phyloP scores from a whole-genome alignment of 1,140 invertebrate genomes.

The Rhopalosiphum maidis region DNA sequence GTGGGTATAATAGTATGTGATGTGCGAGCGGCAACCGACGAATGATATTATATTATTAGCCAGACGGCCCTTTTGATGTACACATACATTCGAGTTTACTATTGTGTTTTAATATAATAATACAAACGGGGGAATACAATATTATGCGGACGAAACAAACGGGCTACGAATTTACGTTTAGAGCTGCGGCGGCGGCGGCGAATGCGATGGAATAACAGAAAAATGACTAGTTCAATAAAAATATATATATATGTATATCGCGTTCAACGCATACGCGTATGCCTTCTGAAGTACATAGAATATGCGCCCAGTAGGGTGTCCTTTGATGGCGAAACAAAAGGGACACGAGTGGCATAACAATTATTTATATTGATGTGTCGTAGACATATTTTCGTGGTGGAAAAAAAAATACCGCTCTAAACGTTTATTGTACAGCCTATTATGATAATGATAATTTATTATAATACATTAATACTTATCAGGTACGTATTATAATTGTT shows the following conservation, averaged over 20 bases:
- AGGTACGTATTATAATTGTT: too few relatives aligned
- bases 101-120: not conserved
- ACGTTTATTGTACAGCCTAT: not conserved
- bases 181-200: not conserved
- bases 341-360: not conserved
- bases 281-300: not conserved
- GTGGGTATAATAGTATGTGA: not conserved
- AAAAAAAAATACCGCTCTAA: not conserved
- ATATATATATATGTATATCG: slow-evolving; percentile 39
- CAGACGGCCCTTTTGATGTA: slow-evolving; percentile 36
- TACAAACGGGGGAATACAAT: not conserved
- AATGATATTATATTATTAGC: not conserved
- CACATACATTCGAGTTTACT: not conserved
- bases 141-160: slow-evolving; percentile 21
- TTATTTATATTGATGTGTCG: not conserved
- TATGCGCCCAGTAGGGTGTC: not conserved
- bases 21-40: not conserved
- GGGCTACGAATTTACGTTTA: not conserved
- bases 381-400: not conserved
- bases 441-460: not conserved
- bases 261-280: not conserved
- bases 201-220: not conserved
- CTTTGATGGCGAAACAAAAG: slow-evolving; percentile 37
- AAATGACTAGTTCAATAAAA: not conserved
- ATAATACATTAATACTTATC: not conserved